Conservation (phyloP, 1,140 invertebrate species). For the Drosophila littoralis region DNA sequence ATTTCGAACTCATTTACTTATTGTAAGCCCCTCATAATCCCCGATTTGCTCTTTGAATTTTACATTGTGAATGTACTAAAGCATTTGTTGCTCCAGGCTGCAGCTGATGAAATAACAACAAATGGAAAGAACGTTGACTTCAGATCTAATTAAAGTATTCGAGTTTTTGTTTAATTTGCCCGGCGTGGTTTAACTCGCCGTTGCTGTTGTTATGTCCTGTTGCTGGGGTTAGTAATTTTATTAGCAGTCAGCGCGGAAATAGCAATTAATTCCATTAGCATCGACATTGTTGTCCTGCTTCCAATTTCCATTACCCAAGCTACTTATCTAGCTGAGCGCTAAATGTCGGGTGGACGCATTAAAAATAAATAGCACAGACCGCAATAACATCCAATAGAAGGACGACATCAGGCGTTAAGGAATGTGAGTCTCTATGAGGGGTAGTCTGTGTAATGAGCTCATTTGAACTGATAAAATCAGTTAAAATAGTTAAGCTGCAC, state of each 20-base stretch:
- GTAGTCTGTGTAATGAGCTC: neutral
- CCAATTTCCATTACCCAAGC: neutral
- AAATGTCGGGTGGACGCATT: neutral
- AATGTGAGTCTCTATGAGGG: slow-evolving; percentile 1
- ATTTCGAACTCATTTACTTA: slow-evolving; percentile 41
- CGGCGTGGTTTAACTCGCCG: slow-evolving; percentile 30
- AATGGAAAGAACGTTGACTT: slow-evolving; percentile 7
- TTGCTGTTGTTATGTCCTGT: slow-evolving; percentile 29
- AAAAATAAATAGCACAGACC: slow-evolving; percentile 25
- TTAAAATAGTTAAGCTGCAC: slow-evolving; percentile 47
- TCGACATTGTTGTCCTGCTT: slow-evolving; percentile 40
- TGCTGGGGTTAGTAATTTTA: slow-evolving; percentile 61
- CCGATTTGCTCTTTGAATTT: slow-evolving; percentile 26
- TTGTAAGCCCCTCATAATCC: slow-evolving; percentile 71
- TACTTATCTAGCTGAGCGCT: neutral
- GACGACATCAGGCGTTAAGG: neutral
- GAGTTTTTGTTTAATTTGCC: slow-evolving; percentile 71
- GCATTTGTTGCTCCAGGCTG: neutral
- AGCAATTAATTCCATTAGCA: slow-evolving; percentile 75
- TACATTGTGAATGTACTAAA: slow-evolving; percentile 55
- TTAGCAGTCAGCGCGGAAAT: slow-evolving; percentile 70
- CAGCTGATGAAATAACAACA: slow-evolving; percentile 23
- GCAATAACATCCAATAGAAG: slow-evolving; percentile 2
- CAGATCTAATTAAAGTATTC: slow-evolving; percentile 72
- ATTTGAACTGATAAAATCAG: slow-evolving; percentile 60